phyloP scores from a whole-genome alignment of 2,113 vertebrate species.

The Cynocephalus volans region DNA sequence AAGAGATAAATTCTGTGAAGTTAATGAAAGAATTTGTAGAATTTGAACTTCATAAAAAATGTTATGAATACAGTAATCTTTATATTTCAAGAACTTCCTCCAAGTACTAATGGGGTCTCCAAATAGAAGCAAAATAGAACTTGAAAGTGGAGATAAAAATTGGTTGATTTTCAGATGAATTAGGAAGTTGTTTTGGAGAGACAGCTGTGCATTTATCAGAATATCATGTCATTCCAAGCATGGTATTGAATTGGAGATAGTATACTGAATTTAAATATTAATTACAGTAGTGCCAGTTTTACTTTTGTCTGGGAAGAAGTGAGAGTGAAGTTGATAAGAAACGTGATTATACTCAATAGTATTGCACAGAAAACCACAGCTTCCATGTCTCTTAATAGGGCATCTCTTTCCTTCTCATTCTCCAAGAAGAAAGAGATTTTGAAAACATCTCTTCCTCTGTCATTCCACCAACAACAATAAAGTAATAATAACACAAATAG shows the following conservation, averaged over 20 bases:
- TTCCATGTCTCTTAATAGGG: background rate
- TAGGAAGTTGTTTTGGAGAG: background rate
- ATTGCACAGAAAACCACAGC: background rate
- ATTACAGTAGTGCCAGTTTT: background rate
- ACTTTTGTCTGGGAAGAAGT: background rate
- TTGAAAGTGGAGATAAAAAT: background rate
- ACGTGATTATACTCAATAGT: background rate
- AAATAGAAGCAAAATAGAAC: conserved; percentile 32
- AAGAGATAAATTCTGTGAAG: background rate
- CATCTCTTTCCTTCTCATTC: background rate
- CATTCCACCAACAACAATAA: background rate
- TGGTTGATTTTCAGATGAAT: conserved; percentile 26
- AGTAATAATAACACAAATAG: background rate
- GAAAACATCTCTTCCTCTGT: background rate
- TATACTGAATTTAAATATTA: background rate
- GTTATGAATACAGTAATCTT: conserved; percentile 18
- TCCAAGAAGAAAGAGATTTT: background rate
- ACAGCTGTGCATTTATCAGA: background rate
- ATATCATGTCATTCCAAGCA: background rate
- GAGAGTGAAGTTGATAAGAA: background rate
- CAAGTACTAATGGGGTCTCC: background rate
- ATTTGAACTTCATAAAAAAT: background rate
- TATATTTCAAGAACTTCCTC: conserved; percentile 30
- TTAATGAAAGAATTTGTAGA: conserved; percentile 38
- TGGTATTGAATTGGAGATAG: background rate